Evolutionary conservation across 2,888 invertebrate species (phyloP).

Genomic region (Synergus laeviventris): DNA sequence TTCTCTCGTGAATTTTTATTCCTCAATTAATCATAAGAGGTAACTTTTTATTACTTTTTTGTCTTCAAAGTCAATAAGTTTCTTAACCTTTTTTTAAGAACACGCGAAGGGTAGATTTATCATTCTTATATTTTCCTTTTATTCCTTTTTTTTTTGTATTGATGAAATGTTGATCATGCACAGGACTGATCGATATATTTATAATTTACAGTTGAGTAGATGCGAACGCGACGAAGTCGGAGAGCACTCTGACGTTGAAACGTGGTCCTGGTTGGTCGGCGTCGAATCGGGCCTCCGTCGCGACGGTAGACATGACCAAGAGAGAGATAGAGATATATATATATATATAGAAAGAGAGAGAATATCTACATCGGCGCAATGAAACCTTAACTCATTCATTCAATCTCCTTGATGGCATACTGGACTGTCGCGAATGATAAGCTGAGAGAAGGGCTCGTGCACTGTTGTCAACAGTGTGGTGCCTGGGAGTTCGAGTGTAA

Average conservation of each 20-base stretch:
- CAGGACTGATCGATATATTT: background rate
- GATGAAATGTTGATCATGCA: background rate
- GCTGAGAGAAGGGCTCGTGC: conserved; percentile 3
- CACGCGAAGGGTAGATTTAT: background rate
- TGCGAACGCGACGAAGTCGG: conserved; percentile 35
- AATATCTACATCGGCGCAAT: conserved; percentile 37
- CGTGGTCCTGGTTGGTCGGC: conserved; percentile 35
- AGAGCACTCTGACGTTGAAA: conserved; percentile 36
- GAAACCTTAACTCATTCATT: conserved; percentile 43
- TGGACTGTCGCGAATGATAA: conserved; percentile 11
- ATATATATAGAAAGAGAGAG: conserved; percentile 27
- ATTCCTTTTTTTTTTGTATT: background rate
- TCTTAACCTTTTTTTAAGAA: background rate
- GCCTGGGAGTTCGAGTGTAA: conserved; percentile 7
- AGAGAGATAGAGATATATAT: conserved; percentile 1
- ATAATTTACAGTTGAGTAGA: background rate
- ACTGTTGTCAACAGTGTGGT: background rate
- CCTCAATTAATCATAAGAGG: background rate
- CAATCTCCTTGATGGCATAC: conserved; percentile 31
- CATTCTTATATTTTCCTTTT: background rate
- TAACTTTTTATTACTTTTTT: background rate
- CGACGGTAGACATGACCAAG: conserved; percentile 3
- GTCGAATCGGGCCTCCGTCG: conserved; percentile 20
- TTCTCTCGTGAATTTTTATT: background rate
- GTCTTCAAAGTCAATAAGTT: background rate